Evolutionary conservation across 2,888 invertebrate genomes (phyloP).

Genomic region (Cerastoderma edule): DNA sequence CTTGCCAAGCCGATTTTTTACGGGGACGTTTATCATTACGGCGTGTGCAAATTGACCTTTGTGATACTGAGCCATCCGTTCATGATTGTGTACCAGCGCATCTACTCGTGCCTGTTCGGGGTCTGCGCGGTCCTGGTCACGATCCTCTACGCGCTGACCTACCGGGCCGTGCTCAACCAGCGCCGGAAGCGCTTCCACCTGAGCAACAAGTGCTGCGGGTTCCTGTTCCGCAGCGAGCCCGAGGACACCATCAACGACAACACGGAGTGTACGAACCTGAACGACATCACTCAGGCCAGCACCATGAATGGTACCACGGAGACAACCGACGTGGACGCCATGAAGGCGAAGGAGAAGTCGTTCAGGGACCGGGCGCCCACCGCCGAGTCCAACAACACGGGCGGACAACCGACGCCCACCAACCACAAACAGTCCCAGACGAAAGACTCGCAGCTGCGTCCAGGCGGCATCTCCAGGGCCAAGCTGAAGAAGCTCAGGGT

Average conservation of each 20-base stretch:
- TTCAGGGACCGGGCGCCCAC: conserved; percentile 35
- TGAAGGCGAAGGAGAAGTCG: conserved; percentile 26
- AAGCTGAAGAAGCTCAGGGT: conserved; percentile 71
- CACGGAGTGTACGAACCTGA: conserved; percentile 46
- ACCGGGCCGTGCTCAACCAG: conserved; percentile 52
- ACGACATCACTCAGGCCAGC: conserved; percentile 32
- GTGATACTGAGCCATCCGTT: conserved; percentile 61
- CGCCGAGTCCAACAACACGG: conserved; percentile 38
- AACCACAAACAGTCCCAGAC: conserved; percentile 40
- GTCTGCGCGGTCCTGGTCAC: conserved; percentile 80
- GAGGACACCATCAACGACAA: conserved; percentile 46
- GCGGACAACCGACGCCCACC: conserved; percentile 21
- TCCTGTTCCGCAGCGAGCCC: conserved; percentile 35
- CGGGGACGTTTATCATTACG: conserved; percentile 39
- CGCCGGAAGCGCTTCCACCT: conserved; percentile 50
- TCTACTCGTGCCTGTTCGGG: conserved; percentile 76
- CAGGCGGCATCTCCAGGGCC: conserved; percentile 53
- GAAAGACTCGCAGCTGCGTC: conserved; percentile 38
- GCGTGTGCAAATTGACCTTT: conserved; percentile 62
- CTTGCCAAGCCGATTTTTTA: conserved; percentile 9
- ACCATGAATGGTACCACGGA: conserved; percentile 35
- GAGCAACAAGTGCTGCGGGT: conserved; percentile 56
- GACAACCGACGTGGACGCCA: conserved; percentile 26
- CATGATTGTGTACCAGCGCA: conserved; percentile 68
- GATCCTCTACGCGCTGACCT: conserved; percentile 79